Evolutionary conservation across 2,888 invertebrate genomes (phyloP), one percentile per base, ranked within the genome.

Genomic region (Pycnomerus fuliginosus): DNA sequence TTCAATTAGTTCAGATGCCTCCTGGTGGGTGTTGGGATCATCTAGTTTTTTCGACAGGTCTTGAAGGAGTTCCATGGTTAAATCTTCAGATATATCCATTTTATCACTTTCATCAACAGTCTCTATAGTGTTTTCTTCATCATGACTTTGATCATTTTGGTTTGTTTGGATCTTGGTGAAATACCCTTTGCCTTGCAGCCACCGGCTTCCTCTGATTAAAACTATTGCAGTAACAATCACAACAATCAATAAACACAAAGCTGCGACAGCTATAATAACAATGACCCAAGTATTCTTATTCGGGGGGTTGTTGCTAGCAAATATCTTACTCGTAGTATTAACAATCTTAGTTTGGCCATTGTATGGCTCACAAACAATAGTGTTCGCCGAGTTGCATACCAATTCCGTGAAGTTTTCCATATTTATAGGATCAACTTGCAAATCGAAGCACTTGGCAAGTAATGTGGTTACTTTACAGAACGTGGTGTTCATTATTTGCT

Each of bases 1-100:
- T 62, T 87, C 86, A 46, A 88, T 87, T 75, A 85, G 84, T 68
- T 86, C 85, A 23, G 84, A 75, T 1, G 87, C 87, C 62, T 87
- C 84, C 37, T 82, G 79, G 55, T 85, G 85, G 43, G 85, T 83
- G 38, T 82, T 80, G 0, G 87, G 87, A 62, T 83, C 84, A 56
- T 85, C 84, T 3, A 88, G 67, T 58, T 82, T 80, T 53, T 83
- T 81, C 41, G 83, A 76, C 10, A 88, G 71, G 50, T 81, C 80
- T 54, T 80, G 82, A 44, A 88, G 70, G 33, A 87, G 76, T 58
- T 88, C 87, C 55, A 83, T 80, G 0, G 87, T 86, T 30, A 88
- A 64, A 65, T 87, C 86, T 64, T 85, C 86, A 0, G 87, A 87
- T 33, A 87, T 71, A 0, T 87, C 87, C 64, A 63, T 42, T 43